Conservation (phyloP, 2,888 invertebrate genomes). For the Dynastes maya region DNA sequence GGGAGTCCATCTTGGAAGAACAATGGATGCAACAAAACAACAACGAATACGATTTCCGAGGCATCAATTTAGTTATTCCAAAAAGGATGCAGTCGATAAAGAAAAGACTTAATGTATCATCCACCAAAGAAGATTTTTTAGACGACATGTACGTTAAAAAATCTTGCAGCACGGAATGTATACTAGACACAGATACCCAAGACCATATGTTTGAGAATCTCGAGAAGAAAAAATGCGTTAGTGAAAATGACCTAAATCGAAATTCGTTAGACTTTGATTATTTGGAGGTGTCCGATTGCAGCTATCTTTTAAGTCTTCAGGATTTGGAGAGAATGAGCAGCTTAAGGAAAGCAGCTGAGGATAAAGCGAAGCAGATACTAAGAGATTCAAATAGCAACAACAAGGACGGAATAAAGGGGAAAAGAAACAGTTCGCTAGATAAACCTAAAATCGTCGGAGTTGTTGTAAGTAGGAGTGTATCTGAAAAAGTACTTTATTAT, state of each 20-base stretch:
- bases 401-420: constrained; percentile 12
- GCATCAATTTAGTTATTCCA: constrained; percentile 44
- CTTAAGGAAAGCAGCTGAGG: constrained; percentile 1
- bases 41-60: constrained; percentile 44
- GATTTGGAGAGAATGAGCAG: constrained; percentile 48
- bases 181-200: constrained; percentile 32
- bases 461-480: constrained; percentile 45
- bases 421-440: constrained; percentile 9
- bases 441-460: constrained; percentile 50
- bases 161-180: constrained; percentile 46
- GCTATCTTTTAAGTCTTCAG: constrained; percentile 46
- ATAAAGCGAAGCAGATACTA: not conserved
- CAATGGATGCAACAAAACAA: constrained; percentile 34
- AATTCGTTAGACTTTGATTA: constrained; percentile 17
- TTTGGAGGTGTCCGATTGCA: constrained; percentile 22
- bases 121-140: constrained; percentile 26
- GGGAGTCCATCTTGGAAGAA: constrained; percentile 49
- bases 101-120: constrained; percentile 27
- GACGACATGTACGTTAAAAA: constrained; percentile 28
- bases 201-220: constrained; percentile 35
- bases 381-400: constrained; percentile 16
- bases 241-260: constrained; percentile 26
- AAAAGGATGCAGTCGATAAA: constrained; percentile 44
- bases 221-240: constrained; percentile 26
- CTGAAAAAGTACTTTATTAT: not conserved